These are phyloP conservation scores for Nysson spinosus DNA, from an alignment of 2,888 invertebrate genomes.

Conservation along the genomic window DNA sequence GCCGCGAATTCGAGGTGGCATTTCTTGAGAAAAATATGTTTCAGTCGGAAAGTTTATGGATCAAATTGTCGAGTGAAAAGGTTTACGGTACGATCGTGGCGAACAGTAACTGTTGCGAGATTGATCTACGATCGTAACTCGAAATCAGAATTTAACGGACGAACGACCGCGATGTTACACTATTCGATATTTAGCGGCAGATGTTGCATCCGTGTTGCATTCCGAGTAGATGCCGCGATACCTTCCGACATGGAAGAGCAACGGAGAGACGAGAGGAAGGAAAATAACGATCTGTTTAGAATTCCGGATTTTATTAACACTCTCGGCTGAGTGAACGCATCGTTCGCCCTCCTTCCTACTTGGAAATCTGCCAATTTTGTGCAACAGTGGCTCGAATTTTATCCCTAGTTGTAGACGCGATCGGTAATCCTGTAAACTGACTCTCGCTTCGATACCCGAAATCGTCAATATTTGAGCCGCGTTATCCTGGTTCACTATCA, in stretches of 20 bases:
- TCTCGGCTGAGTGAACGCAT: constrained; percentile 8
- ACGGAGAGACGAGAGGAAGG: background rate
- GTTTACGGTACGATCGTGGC: background rate
- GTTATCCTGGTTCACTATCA: constrained; percentile 18
- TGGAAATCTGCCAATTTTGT: constrained; percentile 39
- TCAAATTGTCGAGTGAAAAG: background rate
- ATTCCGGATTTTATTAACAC: constrained; percentile 45
- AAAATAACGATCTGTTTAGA: constrained; percentile 26
- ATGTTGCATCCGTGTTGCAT: no score
- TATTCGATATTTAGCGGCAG: no score
- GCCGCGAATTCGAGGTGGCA: background rate
- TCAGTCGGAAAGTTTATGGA: no score
- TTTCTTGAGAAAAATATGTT: no score
- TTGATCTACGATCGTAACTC: background rate
- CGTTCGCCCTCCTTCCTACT: background rate
- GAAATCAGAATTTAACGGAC: background rate
- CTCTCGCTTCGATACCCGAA: constrained; percentile 13
- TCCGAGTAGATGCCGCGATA: no score
- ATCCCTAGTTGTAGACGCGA: background rate
- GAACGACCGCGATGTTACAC: background rate
- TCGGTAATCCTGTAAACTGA: constrained; percentile 28
- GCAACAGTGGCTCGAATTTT: constrained; percentile 36
- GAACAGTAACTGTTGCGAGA: background rate
- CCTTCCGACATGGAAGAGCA: no score
- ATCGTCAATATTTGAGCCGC: constrained; percentile 25